phyloP scores from a whole-genome alignment of 1,140 invertebrate species.

The Aporrectodea caliginosa region DNA sequence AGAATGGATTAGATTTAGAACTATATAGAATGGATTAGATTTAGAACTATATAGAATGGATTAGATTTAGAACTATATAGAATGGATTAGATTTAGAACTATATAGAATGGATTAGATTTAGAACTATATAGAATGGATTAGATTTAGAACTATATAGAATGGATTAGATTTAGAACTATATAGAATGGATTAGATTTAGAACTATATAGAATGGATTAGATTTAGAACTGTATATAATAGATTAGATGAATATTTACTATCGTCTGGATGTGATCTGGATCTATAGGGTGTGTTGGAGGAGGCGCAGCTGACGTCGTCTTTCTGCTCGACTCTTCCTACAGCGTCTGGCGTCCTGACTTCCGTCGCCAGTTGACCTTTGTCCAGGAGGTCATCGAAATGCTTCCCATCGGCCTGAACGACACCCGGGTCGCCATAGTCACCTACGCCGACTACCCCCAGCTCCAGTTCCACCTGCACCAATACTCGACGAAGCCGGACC shows the following conservation, averaged over 20 bases:
- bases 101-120: too few species aligned
- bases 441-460: slow-evolving; percentile 4
- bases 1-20: too few species aligned
- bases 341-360: slow-evolving; percentile 44
- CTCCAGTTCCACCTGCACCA: slow-evolving; percentile 11
- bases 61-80: too few species aligned
- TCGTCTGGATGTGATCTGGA: neutral
- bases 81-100: too few species aligned
- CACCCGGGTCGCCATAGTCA: neutral
- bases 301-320: slow-evolving; percentile 47
- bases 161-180: neutral
- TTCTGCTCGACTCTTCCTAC: slow-evolving; percentile 45
- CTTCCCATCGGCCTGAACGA: slow-evolving; percentile 8
- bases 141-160: neutral
- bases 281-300: too few species aligned
- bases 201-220: too few species aligned
- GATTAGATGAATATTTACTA: neutral
- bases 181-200: neutral
- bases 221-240: neutral
- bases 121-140: neutral
- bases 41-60: too few species aligned
- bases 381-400: slow-evolving; percentile 39
- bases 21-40: too few species aligned
- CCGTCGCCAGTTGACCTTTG: slow-evolving; percentile 40
- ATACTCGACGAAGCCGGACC: neutral